Conservation (phyloP, 2,888 invertebrate species). For the Polydrusus pterygomalis region DNA sequence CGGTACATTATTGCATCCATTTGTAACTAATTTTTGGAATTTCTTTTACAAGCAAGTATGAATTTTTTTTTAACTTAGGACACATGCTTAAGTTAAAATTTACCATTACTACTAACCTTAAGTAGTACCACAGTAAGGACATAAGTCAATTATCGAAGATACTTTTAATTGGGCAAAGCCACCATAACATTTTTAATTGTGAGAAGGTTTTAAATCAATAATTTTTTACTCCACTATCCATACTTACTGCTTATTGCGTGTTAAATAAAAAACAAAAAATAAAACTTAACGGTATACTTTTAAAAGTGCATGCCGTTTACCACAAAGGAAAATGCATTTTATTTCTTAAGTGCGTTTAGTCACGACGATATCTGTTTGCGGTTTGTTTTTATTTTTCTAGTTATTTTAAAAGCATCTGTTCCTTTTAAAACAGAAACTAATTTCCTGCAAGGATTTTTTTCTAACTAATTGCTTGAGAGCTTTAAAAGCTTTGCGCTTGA, state of each 20-base stretch:
- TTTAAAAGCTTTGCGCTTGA: neutral
- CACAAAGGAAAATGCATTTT: slow-evolving; percentile 15
- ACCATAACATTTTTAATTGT: neutral
- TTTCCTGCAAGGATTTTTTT: slow-evolving; percentile 6
- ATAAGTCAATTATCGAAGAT: too few species aligned
- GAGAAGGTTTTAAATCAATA: neutral
- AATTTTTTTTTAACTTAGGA: too few species aligned
- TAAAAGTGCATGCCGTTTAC: slow-evolving; percentile 13
- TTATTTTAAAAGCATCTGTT: slow-evolving; percentile 15
- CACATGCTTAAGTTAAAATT: too few species aligned
- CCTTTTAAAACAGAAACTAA: neutral
- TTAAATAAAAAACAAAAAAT: neutral
- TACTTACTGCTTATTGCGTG: slow-evolving; percentile 11
- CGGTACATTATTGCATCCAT: too few species aligned
- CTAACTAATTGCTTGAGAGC: neutral
- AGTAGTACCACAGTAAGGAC: too few species aligned
- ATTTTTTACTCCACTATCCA: neutral
- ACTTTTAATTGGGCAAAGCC: neutral
- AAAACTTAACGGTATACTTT: slow-evolving; percentile 7
- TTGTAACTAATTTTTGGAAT: too few species aligned
- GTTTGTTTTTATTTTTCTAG: slow-evolving; percentile 5
- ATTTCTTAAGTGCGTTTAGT: slow-evolving; percentile 18
- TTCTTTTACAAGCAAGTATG: too few species aligned
- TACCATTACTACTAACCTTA: too few species aligned
- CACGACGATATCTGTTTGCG: slow-evolving; percentile 18